Evolutionary conservation across 2,113 vertebrate species (phyloP).

Genomic region (Promerops cafer): DNA sequence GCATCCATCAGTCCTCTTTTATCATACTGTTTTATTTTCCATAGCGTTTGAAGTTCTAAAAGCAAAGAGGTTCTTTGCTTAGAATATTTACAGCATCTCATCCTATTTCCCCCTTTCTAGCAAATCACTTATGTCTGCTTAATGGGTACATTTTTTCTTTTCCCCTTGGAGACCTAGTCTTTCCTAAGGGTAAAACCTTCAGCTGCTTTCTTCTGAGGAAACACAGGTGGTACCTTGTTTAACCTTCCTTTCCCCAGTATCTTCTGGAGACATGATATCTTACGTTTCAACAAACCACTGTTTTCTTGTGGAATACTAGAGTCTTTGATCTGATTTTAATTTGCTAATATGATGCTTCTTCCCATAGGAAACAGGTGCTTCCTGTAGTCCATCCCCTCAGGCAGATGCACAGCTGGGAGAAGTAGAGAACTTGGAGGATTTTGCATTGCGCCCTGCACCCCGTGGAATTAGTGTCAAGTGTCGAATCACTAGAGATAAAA

Average conservation of each 20-base stretch:
- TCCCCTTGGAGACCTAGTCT: background rate
- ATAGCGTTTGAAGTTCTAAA: background rate
- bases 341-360: background rate
- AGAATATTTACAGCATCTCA: background rate
- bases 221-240: background rate
- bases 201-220: background rate
- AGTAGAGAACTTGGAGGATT: constrained; percentile 86
- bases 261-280: background rate
- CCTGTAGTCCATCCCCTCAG: constrained; percentile 62
- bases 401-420: constrained; percentile 75
- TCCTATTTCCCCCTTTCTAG: background rate
- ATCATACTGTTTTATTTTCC: background rate
- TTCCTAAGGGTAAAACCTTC: background rate
- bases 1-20: background rate
- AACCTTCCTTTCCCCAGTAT: background rate
- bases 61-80: background rate
- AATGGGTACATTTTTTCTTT: background rate
- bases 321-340: background rate
- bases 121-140: background rate
- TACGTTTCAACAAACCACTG: background rate
- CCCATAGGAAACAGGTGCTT: constrained; percentile 75
- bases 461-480: constrained; percentile 86
- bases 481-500: constrained; percentile 91
- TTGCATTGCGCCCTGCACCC: constrained; percentile 84
- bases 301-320: background rate